phyloP scores from a whole-genome alignment of 2,888 invertebrate genomes.

The Eledona agricola region DNA sequence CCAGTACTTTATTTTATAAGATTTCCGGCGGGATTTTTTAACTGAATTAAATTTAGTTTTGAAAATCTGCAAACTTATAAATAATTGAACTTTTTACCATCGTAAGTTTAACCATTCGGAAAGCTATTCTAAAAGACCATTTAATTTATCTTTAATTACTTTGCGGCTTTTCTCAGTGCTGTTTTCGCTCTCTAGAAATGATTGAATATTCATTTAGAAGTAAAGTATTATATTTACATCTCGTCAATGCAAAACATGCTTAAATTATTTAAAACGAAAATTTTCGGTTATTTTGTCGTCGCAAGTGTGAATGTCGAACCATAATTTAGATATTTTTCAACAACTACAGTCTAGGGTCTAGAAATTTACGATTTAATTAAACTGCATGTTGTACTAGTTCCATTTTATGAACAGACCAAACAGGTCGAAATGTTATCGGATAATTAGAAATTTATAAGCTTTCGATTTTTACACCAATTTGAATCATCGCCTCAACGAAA shows the following conservation, averaged over 20 bases:
- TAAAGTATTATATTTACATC: slow-evolving; percentile 1
- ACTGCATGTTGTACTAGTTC: slow-evolving; percentile 27
- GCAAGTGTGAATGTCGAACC: no score
- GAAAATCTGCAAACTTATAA: slow-evolving; percentile 1
- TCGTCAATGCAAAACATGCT: background rate
- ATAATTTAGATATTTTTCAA: no score
- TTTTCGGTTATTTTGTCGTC: no score
- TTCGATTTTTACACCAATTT: slow-evolving; percentile 4
- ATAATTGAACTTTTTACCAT: slow-evolving; percentile 3
- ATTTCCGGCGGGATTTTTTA: no score
- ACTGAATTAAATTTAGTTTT: no score
- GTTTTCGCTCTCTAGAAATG: slow-evolving; percentile 2
- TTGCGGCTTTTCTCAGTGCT: slow-evolving; percentile 7
- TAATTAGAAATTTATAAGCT: slow-evolving; percentile 29
- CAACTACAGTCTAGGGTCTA: no score
- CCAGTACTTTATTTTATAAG: no score
- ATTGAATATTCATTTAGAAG: slow-evolving; percentile 12
- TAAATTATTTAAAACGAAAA: background rate
- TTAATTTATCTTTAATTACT: slow-evolving; percentile 24
- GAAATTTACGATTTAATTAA: slow-evolving; percentile 33
- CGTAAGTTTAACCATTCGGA: slow-evolving; percentile 1
- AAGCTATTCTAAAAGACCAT: slow-evolving; percentile 10
- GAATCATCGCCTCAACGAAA: slow-evolving; percentile 10
- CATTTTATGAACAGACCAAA: slow-evolving; percentile 23
- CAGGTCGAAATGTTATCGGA: slow-evolving; percentile 10